phyloP scores from a whole-genome alignment of 2,797 vertebrate genomes.

The Typhlichthys subterraneus region DNA sequence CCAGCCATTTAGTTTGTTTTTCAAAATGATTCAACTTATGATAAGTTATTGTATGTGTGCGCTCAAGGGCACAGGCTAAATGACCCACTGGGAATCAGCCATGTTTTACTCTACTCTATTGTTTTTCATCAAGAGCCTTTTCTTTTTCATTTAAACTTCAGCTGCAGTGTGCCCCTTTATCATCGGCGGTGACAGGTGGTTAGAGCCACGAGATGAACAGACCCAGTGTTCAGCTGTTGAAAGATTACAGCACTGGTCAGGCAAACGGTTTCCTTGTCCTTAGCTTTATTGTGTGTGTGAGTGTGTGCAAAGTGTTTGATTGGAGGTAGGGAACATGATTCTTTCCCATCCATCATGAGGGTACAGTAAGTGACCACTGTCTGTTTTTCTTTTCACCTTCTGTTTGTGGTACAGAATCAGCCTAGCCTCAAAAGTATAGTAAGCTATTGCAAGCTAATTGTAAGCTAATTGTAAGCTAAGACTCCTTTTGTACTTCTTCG shows the following conservation, averaged over 20 bases:
- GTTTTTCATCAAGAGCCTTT: no score
- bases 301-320: background rate
- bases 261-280: constrained; percentile 4
- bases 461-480: no score
- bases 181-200: no score
- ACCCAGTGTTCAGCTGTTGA: constrained; percentile 1
- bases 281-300: background rate
- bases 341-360: background rate
- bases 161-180: no score
- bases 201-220: no score
- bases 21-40: constrained; percentile 42
- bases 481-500: no score
- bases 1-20: constrained; percentile 9
- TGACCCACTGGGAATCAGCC: constrained; percentile 52
- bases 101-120: background rate
- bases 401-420: no score
- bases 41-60: constrained; percentile 56
- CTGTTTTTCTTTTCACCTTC: background rate
- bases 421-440: no score
- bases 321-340: background rate
- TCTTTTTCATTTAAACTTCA: no score
- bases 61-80: constrained; percentile 67
- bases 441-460: no score
- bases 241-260: background rate
- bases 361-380: no score